Evolutionary conservation across 2,888 invertebrate species (phyloP).

Genomic region (Biston betularia): DNA sequence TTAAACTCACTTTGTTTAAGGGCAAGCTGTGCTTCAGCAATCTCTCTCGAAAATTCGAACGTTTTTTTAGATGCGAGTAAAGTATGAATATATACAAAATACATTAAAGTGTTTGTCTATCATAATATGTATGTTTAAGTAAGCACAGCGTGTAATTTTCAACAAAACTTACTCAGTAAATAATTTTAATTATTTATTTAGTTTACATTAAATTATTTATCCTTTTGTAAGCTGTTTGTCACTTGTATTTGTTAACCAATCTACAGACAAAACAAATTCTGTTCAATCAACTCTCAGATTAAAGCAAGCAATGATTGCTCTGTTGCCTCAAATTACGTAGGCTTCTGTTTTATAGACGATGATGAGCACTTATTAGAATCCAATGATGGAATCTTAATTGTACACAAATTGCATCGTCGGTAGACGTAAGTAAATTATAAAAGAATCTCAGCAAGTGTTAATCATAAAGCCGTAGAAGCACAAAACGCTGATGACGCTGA

Average conservation of each 20-base stretch:
- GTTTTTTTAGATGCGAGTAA: no score
- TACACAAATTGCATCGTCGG: constrained; percentile 48
- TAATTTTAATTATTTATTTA: no score
- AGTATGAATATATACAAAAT: no score
- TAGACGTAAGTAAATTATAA: constrained; percentile 53
- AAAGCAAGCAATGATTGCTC: constrained; percentile 49
- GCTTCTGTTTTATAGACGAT: constrained; percentile 56
- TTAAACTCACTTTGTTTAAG: constrained; percentile 56
- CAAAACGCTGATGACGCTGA: constrained; percentile 57
- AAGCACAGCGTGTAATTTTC: no score
- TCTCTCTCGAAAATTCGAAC: no score
- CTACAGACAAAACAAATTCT: constrained; percentile 47
- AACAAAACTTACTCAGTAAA: no score
- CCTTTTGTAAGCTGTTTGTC: constrained; percentile 8
- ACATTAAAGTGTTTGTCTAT: no score
- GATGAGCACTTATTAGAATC: constrained; percentile 49
- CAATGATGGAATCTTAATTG: constrained; percentile 48
- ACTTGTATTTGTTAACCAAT: constrained; percentile 48
- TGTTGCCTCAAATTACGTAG: constrained; percentile 46
- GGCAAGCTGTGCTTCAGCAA: no score
- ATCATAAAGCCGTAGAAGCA: constrained; percentile 69
- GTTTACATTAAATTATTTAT: no score
- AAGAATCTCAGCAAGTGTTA: constrained; percentile 71
- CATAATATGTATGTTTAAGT: no score
- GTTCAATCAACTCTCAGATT: constrained; percentile 43